Evolutionary conservation across 2,113 vertebrate species (phyloP), one percentile per base, ranked within the genome.

Genomic region (Rattus rattus): DNA sequence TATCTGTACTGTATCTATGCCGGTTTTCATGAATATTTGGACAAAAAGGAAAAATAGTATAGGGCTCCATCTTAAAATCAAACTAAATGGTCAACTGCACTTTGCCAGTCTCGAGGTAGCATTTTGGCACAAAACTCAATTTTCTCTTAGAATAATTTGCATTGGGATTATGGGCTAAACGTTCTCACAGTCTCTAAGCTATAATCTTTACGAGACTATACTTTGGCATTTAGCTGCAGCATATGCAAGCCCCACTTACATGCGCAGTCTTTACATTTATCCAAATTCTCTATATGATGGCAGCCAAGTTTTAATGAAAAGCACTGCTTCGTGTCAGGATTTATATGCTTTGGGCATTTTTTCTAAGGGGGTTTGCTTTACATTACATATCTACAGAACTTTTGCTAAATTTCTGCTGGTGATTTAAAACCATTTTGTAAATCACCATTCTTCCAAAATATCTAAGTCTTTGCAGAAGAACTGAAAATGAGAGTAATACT

Each of bases 101-200:
- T 75, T 92, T 95, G 92, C 73, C 92, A 96, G 91, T 96, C 96
- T 97, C 89, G 79, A 96, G 94, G 96, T 98, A 90, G 94, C 92
- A 94, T 96, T 98, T 97, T 96, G 96, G 92, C 94, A 93, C 87
- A 80, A 94, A 97, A 90, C 87, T 94, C 94, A 96, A 97, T 97
- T 97, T 96, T 96, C 88, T 96, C 86, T 96, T 97, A 96, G 89
- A 98, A 98, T 96, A 98, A 96, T 94, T 97, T 96, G 95, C 97
- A 97, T 96, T 96, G 95, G 88, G 94, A 97, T 97, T 97, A 96
- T 96, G 91, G 81, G 77, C 94, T 97, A 96, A 97, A 97, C 94
- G 88, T 94, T 97, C 95, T 95, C 94, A 95, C 94, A 96, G 91
- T 96, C 83, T 96, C 95, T 94, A 88, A 93, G 91, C 95, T 92